These are phyloP conservation scores for Brachionichthys hirsutus DNA, from an alignment of 2,113 vertebrate species.

Conservation along the genomic window DNA sequence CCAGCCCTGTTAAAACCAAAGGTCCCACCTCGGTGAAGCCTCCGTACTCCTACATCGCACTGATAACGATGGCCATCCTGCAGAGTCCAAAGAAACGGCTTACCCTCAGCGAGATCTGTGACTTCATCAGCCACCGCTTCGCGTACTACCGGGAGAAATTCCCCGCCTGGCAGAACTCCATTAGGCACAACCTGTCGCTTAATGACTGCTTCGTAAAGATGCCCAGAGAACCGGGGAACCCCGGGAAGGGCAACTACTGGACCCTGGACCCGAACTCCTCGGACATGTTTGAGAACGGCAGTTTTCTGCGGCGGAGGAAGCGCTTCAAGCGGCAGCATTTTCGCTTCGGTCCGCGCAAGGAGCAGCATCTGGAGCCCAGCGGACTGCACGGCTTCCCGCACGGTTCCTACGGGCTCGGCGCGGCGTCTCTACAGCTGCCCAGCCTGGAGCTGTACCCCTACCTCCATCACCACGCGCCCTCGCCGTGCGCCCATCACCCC, in stretches of 20 bases:
- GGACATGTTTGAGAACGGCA: constrained; percentile 84
- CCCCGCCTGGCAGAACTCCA: constrained; percentile 84
- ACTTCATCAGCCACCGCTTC: constrained; percentile 82
- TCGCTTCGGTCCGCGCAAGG: constrained; percentile 72
- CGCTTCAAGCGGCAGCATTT: constrained; percentile 81
- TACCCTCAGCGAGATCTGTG: constrained; percentile 83
- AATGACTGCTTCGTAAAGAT: constrained; percentile 84
- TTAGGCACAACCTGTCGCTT: constrained; percentile 81
- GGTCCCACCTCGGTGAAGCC: constrained; percentile 78
- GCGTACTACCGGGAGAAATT: constrained; percentile 82
- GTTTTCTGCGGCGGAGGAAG: constrained; percentile 80
- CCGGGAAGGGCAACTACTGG: constrained; percentile 84
- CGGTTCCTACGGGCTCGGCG: constrained; percentile 69
- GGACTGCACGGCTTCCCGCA: constrained; percentile 66
- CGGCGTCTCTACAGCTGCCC: constrained; percentile 72
- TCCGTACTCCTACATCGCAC: constrained; percentile 82
- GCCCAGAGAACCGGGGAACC: constrained; percentile 81
- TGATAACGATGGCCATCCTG: constrained; percentile 83
- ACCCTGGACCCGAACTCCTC: constrained; percentile 83
- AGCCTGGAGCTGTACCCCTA: constrained; percentile 75
- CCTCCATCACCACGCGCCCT: constrained; percentile 62
- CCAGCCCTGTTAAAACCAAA: constrained; percentile 53
- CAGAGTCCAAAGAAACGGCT: constrained; percentile 82
- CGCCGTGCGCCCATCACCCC: constrained; percentile 51
- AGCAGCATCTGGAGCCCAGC: constrained; percentile 68